Base-by-base conservation (phyloP, 37 sponge, comb jelly and placozoan genomes). In the Corticium candelabrum region DNA sequence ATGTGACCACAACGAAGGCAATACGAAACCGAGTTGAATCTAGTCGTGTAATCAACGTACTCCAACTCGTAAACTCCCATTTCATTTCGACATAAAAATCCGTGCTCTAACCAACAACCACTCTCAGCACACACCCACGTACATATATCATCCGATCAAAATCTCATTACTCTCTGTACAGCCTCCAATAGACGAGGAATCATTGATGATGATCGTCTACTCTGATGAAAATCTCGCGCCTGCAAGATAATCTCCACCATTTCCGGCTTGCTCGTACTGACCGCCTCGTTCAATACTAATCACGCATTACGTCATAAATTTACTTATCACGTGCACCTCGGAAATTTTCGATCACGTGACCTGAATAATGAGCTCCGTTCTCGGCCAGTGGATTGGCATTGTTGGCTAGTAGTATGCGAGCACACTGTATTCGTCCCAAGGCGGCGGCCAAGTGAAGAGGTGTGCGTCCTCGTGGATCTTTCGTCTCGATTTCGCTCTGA, bases 61-160 rank as follows among this genome's bases (percentile, higher is more conserved):
- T 76, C 99, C 99, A 99, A 3, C 93, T 96, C 35, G 91, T 85
- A 78, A 99, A 92, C 72, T 99, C 96, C 99, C 99, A 99, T 50
- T 90, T 92, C 99, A 99, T 99, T 80, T 99, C 99, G 11, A 92
- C 82, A 78, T 99, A 99, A 74, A 92, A 99, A 74, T 99, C 99
- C 1, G 91, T 84, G 1, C 90, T 80, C 73, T 70, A 15, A 70
- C 5, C 68, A 5, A 56, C 34, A 35, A 27, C 36, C 7, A 71
- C 7, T 71, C 36, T 27, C 34, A 71, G 36, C 35, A 31, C 34
- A 71, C 5, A 11, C 35, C 21, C 11, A 71, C 34, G 7, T 27
- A 35, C 7, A 71, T 71, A 34, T 27, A 35, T 71, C 7, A 5
- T 71, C 7, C 74, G 21, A n/a, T 27, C 5, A 43, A 11, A 43